These are phyloP conservation scores for Cryptotis parvus DNA, from an alignment of 2,113 vertebrate genomes.

Conservation along the genomic window DNA sequence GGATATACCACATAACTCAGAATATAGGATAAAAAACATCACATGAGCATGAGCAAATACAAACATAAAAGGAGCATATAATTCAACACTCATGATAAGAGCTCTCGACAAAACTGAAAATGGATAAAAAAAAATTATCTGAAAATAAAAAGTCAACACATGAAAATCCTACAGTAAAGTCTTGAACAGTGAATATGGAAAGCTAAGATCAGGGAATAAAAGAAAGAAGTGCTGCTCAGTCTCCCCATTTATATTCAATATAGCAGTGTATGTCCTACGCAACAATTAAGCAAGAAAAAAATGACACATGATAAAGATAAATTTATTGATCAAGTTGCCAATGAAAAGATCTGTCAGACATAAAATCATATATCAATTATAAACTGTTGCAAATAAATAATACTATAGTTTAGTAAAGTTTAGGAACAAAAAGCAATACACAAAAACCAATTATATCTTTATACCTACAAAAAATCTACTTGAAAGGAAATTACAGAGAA, in stretches of 20 bases:
- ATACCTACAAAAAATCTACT: background rate
- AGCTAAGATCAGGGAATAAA: background rate
- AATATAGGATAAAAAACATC: conserved; percentile 15
- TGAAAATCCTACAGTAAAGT: background rate
- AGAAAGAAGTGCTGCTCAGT: background rate
- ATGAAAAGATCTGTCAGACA: background rate
- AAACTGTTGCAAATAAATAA: background rate
- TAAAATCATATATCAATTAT: background rate
- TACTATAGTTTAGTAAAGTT: background rate
- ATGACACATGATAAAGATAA: background rate
- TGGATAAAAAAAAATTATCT: background rate
- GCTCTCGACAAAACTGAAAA: background rate
- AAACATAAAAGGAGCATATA: background rate
- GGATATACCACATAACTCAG: background rate
- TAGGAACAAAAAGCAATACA: background rate
- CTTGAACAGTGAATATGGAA: background rate
- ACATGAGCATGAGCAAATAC: background rate
- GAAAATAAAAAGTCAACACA: background rate
- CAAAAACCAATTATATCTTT: background rate
- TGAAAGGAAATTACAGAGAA: background rate
- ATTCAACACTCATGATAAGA: background rate
- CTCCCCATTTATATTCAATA: background rate
- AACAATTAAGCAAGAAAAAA: background rate
- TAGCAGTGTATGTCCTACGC: background rate
- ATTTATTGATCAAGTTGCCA: background rate